Evolutionary conservation across 2,797 vertebrate species (phyloP).

Genomic region (Coracias cyanogaster): DNA sequence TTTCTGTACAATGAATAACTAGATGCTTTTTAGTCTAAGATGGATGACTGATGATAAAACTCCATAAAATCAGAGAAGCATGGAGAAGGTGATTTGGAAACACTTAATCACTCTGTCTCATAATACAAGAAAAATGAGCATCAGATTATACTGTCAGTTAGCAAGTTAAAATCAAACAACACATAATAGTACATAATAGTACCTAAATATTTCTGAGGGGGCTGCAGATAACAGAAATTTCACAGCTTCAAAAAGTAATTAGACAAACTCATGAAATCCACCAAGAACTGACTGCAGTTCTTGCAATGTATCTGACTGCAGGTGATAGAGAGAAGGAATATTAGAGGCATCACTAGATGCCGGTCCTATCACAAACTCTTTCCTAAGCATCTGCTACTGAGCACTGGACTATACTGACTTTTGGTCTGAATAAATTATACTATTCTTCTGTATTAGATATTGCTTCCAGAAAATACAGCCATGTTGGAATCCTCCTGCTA

Average conservation of each 20-base stretch:
- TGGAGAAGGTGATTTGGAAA: constrained; percentile 39
- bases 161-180: constrained; percentile 49
- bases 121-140: not conserved
- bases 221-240: constrained; percentile 26
- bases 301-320: not conserved
- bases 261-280: not conserved
- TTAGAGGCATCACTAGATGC: not conserved
- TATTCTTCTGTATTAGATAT: not conserved
- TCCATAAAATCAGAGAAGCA: constrained; percentile 46
- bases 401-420: not conserved
- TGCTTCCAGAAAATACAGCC: not conserved
- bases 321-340: not conserved
- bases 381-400: not conserved
- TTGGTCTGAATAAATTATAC: not conserved
- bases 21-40: constrained; percentile 10
- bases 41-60: constrained; percentile 44
- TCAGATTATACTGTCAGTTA: constrained; percentile 37
- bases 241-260: constrained; percentile 17
- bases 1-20: constrained; percentile 3
- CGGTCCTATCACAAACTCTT: not conserved
- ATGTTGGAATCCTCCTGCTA: not conserved
- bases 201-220: constrained; percentile 10
- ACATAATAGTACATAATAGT: constrained; percentile 22
- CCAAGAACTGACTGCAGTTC: not conserved
- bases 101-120: constrained; percentile 40